A percentile compares a stretch with the other conserved stretches of the same genome.
Conservation (phyloP, 2,797 vertebrate species). For the Anniella stebbinsi region DNA sequence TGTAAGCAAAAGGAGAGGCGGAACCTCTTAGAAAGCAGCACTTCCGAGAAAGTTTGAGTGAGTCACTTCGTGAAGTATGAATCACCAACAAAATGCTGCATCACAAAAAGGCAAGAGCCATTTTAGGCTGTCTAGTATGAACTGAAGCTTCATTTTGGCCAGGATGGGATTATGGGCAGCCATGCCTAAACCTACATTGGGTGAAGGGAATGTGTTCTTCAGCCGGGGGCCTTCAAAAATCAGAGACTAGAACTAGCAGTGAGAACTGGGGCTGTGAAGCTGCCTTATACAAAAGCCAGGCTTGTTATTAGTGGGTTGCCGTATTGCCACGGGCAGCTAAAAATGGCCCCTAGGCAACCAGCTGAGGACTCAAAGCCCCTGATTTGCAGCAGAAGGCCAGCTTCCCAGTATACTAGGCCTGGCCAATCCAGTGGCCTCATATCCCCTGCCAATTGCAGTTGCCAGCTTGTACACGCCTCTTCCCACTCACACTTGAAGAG, state of each 20-base stretch:
- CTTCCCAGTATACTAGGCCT: too few relatives aligned
- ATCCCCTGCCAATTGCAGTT: too few relatives aligned
- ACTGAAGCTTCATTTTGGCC: neutral
- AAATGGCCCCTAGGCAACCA: neutral
- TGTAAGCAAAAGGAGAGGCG: neutral
- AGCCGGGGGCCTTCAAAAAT: neutral
- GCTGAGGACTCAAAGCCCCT: too few relatives aligned
- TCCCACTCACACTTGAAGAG: too few relatives aligned
- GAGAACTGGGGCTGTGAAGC: neutral
- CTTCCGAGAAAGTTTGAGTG: neutral
- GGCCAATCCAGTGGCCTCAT: too few relatives aligned
- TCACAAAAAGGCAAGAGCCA: neutral
- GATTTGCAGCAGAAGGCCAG: neutral
- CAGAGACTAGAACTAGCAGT: too few relatives aligned
- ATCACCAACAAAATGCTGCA: neutral
- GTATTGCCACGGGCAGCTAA: neutral
- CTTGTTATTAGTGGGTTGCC: neutral
- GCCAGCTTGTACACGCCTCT: too few relatives aligned
- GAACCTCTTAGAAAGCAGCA: neutral
- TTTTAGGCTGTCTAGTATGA: neutral
- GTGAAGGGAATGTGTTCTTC: neutral
- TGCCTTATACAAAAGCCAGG: too few relatives aligned
- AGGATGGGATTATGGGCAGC: neutral
- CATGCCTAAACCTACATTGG: neutral
- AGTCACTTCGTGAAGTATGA: neutral